Base-by-base conservation (phyloP, 2,888 invertebrate genomes). In the Hetaerina titia region DNA sequence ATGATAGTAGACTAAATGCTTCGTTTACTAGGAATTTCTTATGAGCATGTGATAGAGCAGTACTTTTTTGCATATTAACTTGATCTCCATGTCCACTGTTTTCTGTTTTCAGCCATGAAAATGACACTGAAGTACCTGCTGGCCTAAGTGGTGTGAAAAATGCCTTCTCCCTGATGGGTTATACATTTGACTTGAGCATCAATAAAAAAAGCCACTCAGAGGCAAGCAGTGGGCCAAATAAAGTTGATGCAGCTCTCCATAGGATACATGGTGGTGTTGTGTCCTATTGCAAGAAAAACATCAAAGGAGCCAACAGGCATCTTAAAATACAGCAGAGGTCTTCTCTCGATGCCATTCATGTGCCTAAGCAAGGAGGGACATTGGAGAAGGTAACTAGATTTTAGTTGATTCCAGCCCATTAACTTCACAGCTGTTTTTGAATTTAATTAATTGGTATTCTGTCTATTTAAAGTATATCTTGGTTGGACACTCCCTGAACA, bases 161-260 rank as follows among this genome's bases (percentile, higher is more conserved):
- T 22, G 98, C 98, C 0, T 98, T 98, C 96, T 97, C 97, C 96
- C 96, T 98, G 95, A 98, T 98, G 97, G 98, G 98, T 0, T 97
- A 97, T 95, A 96, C 97, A 95, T 96, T 96, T 95, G 95, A 89
- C 22, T 94, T 96, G 96, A 95, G 96, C 96, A 58, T 96, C 96
- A 95, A 92, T 96, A 96, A 69, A 96, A 96, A 92, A 96, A 96
- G 95, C 95, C 96, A 95, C 96, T 96, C 95, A 31, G 95, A 92
- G 31, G 92, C 94, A n/a, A 95, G 94, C 57, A 95, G 88, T 56
- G 95, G 94, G 89, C 96, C 96, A 95, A 95, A 96, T 31, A 96
- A 97, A 95, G 56, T 97, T 97, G 0, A 96, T 95, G 95, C 96
- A 96, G 95, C 95, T 96, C 25, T 58, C 94, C 94, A 81, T 64